Evolutionary conservation across 2,113 vertebrate genomes (phyloP).

Genomic region (Callipepla squamata): DNA sequence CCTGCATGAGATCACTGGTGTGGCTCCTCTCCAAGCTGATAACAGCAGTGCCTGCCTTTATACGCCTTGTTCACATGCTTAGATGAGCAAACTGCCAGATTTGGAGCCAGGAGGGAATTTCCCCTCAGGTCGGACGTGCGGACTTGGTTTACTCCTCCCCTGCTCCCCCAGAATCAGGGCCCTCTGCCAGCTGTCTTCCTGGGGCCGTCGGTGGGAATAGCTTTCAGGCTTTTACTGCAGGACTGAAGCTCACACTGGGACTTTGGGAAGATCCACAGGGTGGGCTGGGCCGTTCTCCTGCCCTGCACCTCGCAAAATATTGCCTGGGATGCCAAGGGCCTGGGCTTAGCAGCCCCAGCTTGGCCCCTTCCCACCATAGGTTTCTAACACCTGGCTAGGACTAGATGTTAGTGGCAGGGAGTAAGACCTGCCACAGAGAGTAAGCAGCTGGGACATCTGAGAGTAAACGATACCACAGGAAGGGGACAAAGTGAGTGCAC

Average conservation of each 20-base stretch:
- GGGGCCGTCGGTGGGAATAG: neutral
- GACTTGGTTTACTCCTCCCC: neutral
- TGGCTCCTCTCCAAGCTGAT: slow-evolving; percentile 51
- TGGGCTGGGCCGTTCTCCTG: neutral
- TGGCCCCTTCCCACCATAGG: neutral
- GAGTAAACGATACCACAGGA: neutral
- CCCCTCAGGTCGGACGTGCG: neutral
- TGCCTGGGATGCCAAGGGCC: accelerated
- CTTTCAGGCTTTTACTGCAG: neutral
- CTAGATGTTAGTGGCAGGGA: neutral
- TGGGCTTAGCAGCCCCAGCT: neutral
- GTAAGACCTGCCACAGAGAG: neutral
- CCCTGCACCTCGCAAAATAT: neutral
- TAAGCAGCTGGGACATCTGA: neutral
- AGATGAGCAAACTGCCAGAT: neutral
- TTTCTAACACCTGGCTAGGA: neutral
- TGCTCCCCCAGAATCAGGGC: neutral
- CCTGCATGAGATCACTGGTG: neutral
- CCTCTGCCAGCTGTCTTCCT: neutral
- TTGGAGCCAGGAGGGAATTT: neutral
- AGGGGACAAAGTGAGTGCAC: neutral
- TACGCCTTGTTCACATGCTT: neutral
- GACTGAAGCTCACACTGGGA: neutral
- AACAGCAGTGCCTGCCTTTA: slow-evolving; percentile 14
- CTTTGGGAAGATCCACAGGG: neutral